These are phyloP conservation scores for Blomia tropicalis DNA, from an alignment of 2,888 invertebrate species.

Conservation along the genomic window DNA sequence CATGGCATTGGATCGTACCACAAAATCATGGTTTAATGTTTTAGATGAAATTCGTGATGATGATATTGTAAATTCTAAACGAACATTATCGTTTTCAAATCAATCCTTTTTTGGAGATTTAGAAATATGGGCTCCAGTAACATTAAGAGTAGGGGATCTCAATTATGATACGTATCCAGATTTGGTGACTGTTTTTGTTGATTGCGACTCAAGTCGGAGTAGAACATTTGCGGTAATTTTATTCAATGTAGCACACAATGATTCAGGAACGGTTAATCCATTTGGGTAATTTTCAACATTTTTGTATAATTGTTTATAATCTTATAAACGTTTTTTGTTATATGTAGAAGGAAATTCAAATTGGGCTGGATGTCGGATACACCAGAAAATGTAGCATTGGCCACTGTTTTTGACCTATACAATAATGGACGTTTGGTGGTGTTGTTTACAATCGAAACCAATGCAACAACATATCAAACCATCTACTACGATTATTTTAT, in stretches of 20 bases:
- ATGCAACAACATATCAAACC: neutral
- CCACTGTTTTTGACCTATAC: slow-evolving; percentile 78
- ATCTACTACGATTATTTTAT: slow-evolving; percentile 41
- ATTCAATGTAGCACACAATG: neutral
- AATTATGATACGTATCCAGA: slow-evolving; percentile 94
- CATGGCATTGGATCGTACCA: slow-evolving; percentile 26
- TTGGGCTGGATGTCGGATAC: slow-evolving; percentile 51
- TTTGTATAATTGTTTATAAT: slow-evolving; percentile 54
- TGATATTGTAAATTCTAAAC: neutral
- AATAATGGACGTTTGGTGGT: slow-evolving; percentile 72
- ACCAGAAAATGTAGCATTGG: slow-evolving; percentile 42
- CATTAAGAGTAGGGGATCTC: slow-evolving; percentile 72
- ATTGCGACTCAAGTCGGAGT: slow-evolving; percentile 33
- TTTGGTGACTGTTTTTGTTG: slow-evolving; percentile 53
- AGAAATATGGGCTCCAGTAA: slow-evolving; percentile 33
- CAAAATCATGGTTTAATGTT: neutral
- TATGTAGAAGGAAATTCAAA: no score
- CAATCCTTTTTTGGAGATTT: slow-evolving; percentile 19
- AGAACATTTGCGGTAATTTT: slow-evolving; percentile 39
- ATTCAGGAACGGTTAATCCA: neutral
- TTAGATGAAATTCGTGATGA: neutral
- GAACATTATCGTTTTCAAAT: slow-evolving; percentile 14
- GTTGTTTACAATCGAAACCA: slow-evolving; percentile 42
- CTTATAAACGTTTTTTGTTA: no score
- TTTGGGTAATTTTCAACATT: no score